Evolutionary conservation across 2,888 invertebrate species (phyloP), one percentile per base, ranked within the genome.

Genomic region (Aleiodes alternator): DNA sequence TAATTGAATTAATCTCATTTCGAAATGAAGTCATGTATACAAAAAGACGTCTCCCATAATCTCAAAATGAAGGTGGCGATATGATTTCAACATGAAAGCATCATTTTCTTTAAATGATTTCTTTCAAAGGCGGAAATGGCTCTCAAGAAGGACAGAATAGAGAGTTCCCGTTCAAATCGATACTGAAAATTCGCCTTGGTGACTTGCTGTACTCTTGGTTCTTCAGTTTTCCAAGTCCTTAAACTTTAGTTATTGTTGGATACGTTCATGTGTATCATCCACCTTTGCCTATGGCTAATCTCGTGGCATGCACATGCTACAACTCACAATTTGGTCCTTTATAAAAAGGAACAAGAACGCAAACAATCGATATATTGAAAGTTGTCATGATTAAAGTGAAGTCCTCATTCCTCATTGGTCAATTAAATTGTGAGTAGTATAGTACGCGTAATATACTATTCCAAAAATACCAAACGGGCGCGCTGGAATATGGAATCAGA

Each of bases 241-340:
- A 69, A 38, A 69, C 56, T 55, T 55, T 68, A 29, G 56, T 73
- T 51, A 51, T 55, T 55, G 66, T 29, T 31, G 72, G 70, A 66
- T 48, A 38, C 14, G 75, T 70, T 71, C 57, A 75, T 57, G 56
- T 48, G 61, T 12, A 23, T 23, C 2, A 23, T 14, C 59, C 70
- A 75, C 78, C 38, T 4, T 38, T 7, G 6, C 38, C 38, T 38
- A 4, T 38, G 38, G 38, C 38, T 38, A 38, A 38, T 38, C 78
- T 80, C 76, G 76, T 59, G 23, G 69, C 76, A 78, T 77, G 77
- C 75, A 78, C 77, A 80, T 80, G 80, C 80, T 78, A 80, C 38
- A 38, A 38, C 38, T 38, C 38, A 38, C 38, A n/a, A n/a, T n/a
- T n/a, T n/a, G n/a, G n/a, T n/a, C n/a, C n/a, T n/a, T n/a, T n/a